A percentile compares a stretch with the other conserved stretches of the same genome.
phyloP scores from a whole-genome alignment of 2,888 invertebrate genomes.

The Argyra leucocephala region DNA sequence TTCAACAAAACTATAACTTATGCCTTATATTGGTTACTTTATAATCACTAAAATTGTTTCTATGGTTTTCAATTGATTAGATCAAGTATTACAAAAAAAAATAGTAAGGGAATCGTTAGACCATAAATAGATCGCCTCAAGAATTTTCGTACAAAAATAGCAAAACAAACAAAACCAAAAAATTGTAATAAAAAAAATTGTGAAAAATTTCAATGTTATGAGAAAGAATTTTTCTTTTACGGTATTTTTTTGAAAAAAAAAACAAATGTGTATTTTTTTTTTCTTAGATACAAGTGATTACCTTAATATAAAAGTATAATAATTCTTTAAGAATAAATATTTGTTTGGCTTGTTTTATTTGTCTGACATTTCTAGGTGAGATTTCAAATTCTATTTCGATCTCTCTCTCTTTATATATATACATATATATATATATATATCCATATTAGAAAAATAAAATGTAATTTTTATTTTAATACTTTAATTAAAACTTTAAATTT shows the following conservation, averaged over 20 bases:
- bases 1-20: neutral
- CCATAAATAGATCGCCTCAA: neutral
- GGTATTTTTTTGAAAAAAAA: neutral
- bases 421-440: too few relatives aligned
- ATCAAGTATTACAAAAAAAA: neutral
- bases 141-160: neutral
- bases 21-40: too few relatives aligned
- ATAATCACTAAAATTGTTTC: neutral
- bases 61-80: neutral
- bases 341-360: neutral
- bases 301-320: too few relatives aligned
- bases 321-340: too few relatives aligned
- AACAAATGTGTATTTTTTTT: neutral
- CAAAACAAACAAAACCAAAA: too few relatives aligned
- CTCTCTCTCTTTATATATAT: too few relatives aligned
- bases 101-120: neutral
- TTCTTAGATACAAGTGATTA: too few relatives aligned
- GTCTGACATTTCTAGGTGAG: neutral
- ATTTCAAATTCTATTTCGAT: too few relatives aligned
- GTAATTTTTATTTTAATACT: too few relatives aligned
- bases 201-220: neutral
- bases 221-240: neutral
- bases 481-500: too few relatives aligned
- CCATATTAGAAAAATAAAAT: too few relatives aligned
- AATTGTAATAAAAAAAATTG: too few relatives aligned